Conservation (phyloP, 2,797 vertebrate species). For the Selene dorsalis region DNA sequence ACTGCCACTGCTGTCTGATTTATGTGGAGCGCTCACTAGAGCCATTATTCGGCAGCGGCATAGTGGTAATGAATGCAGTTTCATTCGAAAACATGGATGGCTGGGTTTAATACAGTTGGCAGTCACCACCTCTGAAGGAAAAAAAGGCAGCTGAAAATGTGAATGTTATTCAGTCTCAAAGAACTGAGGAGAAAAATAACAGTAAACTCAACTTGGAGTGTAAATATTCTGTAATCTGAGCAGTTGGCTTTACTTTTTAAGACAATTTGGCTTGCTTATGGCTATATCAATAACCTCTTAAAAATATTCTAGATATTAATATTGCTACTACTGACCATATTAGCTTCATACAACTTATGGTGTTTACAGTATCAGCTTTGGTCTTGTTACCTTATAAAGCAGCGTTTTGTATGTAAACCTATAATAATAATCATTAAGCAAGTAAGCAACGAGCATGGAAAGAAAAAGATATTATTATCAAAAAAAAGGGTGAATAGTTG, state of each 20-base stretch:
- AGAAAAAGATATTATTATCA: background rate
- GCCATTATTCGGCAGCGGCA: background rate
- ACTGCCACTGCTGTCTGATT: background rate
- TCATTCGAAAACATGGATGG: constrained; percentile 11
- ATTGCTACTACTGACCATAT: background rate
- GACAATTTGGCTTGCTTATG: background rate
- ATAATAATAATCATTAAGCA: no score
- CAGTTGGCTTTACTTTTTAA: background rate
- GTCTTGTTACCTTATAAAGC: background rate
- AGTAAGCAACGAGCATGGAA: background rate
- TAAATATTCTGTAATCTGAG: background rate
- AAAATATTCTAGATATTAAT: background rate
- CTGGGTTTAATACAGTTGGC: background rate
- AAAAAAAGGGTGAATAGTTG: background rate
- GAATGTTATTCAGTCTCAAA: constrained; percentile 2
- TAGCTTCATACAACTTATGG: background rate
- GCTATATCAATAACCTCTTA: background rate
- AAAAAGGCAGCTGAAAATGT: background rate
- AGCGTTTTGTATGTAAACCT: background rate
- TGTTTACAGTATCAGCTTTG: background rate
- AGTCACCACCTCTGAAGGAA: background rate
- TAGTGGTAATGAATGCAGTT: background rate
- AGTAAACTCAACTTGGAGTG: background rate
- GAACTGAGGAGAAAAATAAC: background rate
- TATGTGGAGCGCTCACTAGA: background rate